Evolutionary conservation across 2,113 vertebrate species (phyloP), one percentile per base, ranked within the genome.

Genomic region (Larimichthys crocea): DNA sequence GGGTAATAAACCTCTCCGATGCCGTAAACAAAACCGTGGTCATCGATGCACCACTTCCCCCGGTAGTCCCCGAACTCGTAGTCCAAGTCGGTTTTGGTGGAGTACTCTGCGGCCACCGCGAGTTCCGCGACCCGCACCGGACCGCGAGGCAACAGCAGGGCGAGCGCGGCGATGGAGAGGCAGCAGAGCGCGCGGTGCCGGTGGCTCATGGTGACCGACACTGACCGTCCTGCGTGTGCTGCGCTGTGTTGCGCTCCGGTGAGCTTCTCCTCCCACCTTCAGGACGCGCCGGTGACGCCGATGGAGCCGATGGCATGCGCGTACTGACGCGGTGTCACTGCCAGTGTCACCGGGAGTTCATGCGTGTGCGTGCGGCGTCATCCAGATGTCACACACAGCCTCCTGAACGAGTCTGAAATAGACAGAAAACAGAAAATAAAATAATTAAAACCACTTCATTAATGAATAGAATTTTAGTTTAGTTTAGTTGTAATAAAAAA

Each of bases 31-130:
- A 95, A 95, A 0, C 95, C 95, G 76, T 94, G 93, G 50, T 95
- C 94, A 83, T 96, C 94, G 42, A 96, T 84, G 71, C 95, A 96
- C 92, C 94, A 95, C 89, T 92, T 94, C 0, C 95, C 95, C 22
- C 95, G 92, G 78, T 96, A 96, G 79, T 96, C 95, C 1, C 93
- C 93, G 61, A 95, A 95, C 75, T 95, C 94, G 76, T 95, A 95
- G 14, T 96, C 95, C 82, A 77, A 8, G 20, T 95, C 94, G 19
- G 56, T 86, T 31, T 92, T 94, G 48, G 93, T 85, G 24, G 94
- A 92, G 79, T 84, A 90, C 57, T 94, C 94, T 24, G 90, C 89
- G 31, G 68, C 72, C 19, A 68, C 74, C 26, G 52, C 60, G 69
- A 53, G 24, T 22, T 57, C 73, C 56, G 49, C 49, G 14, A 22